These are phyloP conservation scores for Megalurothrips usitatus DNA, from an alignment of 2,888 invertebrate species.

Conservation along the genomic window DNA sequence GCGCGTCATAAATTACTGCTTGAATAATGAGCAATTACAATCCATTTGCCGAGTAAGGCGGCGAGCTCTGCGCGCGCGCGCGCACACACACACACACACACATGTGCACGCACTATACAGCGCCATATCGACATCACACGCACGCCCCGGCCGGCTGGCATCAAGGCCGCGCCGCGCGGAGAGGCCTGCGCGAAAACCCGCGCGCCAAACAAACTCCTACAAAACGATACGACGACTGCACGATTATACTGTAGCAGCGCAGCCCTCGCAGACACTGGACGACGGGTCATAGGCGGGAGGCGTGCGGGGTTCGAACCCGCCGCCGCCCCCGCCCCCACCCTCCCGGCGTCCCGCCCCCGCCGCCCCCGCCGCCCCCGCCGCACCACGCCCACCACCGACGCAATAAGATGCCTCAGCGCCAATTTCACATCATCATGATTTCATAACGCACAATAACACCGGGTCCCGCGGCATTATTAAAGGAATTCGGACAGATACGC, in stretches of 20 bases:
- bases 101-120: too few relatives aligned
- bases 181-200: not conserved
- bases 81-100: not conserved
- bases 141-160: not conserved
- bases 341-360: not conserved
- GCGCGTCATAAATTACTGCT: not conserved
- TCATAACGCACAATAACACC: not conserved
- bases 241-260: not conserved
- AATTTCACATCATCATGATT: not conserved
- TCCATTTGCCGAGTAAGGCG: not conserved
- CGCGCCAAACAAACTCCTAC: not conserved
- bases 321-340: not conserved
- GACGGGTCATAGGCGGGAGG: too few relatives aligned
- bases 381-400: slow-evolving; percentile 1
- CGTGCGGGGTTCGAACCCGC: not conserved
- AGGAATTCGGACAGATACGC: not conserved
- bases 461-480: not conserved
- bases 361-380: not conserved
- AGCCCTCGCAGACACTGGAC: too few relatives aligned
- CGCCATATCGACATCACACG: not conserved
- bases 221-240: not conserved
- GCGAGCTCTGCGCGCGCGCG: not conserved
- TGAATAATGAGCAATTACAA: slow-evolving; percentile 23
- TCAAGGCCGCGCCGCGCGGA: not conserved
- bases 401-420: not conserved